Base-by-base conservation (phyloP, 2,113 vertebrate species). In the Dendropsophus ebraccatus region DNA sequence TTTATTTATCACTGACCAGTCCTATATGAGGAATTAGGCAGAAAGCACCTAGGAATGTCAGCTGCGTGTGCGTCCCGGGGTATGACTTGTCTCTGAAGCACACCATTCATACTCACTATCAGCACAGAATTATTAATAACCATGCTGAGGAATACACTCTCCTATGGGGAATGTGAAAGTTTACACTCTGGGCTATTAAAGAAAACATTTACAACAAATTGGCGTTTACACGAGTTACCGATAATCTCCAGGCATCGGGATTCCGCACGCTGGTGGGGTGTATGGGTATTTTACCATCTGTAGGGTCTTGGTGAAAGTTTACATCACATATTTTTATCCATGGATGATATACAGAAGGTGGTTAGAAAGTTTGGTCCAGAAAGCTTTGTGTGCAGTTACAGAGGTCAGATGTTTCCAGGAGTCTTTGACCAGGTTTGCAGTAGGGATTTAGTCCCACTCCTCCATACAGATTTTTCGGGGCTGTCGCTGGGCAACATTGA, bases 21-120 rank as follows among this genome's bases (percentile, higher is more conserved):
- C 49, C 25, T 37, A 37, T 35, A 35, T 21, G 50, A 56, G 50
- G 75, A 78, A 78, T 54, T 35, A 30, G 32, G 50, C 75, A 50
- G 13, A 78, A 78, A 78, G 1, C 50, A 78, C 75, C 47, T 50
- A 17, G 75, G 75, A 78, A 78, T 78, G 19, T 35, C 74, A 21
- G 74, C 28, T 7, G 28, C 16, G 8, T 54, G 74, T 77, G 74
- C 14, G 74, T 54, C 49, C 32, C 17, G 28, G 25, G 1, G 6
- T 1, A 67, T 25, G 37, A 72, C 19, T 52, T 14, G 47, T 23
- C 7, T 52, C 74, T 32, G 25, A 35, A 32, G n/a, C 49, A 54
- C 28, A 54, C 65, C 30, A 35, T 35, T 69, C 65, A 54, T 73
- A 54, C 17, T 16, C 0, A 30, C 17, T 50, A 50, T 76, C 16